Base-by-base conservation (phyloP, 2,888 invertebrate genomes). In the Proisotoma minuta region DNA sequence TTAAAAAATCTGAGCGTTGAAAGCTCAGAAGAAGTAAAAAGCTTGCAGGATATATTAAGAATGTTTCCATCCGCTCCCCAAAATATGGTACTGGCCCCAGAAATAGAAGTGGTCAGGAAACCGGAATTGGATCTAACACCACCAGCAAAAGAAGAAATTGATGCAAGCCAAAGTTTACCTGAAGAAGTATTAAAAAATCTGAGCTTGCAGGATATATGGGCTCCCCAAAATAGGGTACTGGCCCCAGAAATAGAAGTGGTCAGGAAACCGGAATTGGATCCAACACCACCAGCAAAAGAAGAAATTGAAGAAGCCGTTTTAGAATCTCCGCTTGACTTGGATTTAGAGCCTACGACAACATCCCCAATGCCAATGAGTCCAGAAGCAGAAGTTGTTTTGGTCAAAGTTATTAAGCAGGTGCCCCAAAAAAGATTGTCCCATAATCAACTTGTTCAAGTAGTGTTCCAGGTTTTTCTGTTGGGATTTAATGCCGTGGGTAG, bases 381-480 rank as follows among this genome's bases (percentile, higher is more conserved):
- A 20, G 43, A 24, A n/a, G 47, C 12, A 34, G 29, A 52, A 23
- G 50, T 27, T 22, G 40, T 48, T 3, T 18, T n/a, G 22, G 15
- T 39, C 8, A n/a, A 4, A 27, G 34, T 47, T 1, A 28, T 48
- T 29, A n/a, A 27, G 5, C 26, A 48, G 24, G 18, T n/a, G 10
- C 22, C 51, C 3, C 24, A 28, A 39, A 59, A 29, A 23, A 57
- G 40, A 22, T 43, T 66, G n/a, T 61, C 63, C 3, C 59, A 61
- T 57, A 61, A 62, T 27, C 63, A 64, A 50, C 52, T 64, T 8
- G 67, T 67, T 2, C 47, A 59, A 3, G 51, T 67, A 4, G 64
- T 64, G 2, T 59, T 67, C 29, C 63, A 67, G 60, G 58, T 67
- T 24, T 62, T 64, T 18, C 57, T 63, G 4, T 63, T 61, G 3